These are phyloP conservation scores for Clitarchus hookeri DNA, from an alignment of 2,888 invertebrate genomes.

Conservation along the genomic window DNA sequence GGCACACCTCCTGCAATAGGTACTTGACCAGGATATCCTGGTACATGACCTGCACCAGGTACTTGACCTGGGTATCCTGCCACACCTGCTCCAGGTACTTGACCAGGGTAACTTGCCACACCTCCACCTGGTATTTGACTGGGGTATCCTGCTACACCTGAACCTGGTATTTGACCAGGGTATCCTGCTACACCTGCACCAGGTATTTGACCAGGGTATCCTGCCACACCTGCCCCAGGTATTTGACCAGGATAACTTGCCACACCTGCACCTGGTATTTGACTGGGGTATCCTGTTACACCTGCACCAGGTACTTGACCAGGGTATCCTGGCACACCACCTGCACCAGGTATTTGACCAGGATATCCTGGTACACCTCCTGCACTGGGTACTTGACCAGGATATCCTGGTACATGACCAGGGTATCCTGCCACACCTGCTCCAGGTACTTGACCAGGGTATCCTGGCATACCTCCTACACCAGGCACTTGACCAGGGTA, in stretches of 20 bases:
- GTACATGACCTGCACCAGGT: constrained; percentile 25
- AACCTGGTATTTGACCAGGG: constrained; percentile 26
- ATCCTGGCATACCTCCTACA: background rate
- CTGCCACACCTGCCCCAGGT: background rate
- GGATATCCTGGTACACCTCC: constrained; percentile 41
- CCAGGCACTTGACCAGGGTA: constrained; percentile 21
- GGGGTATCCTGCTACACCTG: constrained; percentile 32
- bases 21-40: constrained; percentile 30
- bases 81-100: constrained; percentile 22
- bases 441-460: constrained; percentile 27
- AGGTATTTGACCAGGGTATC: constrained; percentile 32
- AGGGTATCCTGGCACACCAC: constrained; percentile 26
- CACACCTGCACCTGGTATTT: background rate
- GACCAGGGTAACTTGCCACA: constrained; percentile 29
- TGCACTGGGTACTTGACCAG: constrained; percentile 34
- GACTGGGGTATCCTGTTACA: constrained; percentile 28
- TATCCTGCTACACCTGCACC: constrained; percentile 28
- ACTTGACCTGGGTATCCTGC: constrained; percentile 29
- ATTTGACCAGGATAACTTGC: constrained; percentile 3
- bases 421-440: constrained; percentile 33
- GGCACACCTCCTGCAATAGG: constrained; percentile 28
- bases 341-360: constrained; percentile 19
- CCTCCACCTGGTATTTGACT: constrained; percentile 30
- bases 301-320: constrained; percentile 21
- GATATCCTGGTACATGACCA: constrained; percentile 26